Conservation (phyloP, 2,888 invertebrate species). For the Euphydryas editha region DNA sequence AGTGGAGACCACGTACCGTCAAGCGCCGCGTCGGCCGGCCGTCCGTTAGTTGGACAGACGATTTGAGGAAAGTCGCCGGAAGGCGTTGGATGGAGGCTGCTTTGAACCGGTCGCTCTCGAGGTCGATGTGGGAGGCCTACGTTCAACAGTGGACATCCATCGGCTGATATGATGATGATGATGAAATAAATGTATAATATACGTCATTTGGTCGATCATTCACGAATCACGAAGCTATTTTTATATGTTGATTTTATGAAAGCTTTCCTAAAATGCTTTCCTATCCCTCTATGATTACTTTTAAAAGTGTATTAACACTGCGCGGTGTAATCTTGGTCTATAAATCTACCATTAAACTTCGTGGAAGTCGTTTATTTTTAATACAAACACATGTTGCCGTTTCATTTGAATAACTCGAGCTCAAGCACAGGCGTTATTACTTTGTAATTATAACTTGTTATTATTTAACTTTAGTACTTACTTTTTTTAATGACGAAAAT, state of each 20-base stretch:
- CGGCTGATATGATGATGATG: no score
- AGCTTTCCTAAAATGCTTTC: background rate
- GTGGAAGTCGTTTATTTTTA: constrained; percentile 10
- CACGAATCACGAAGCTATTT: background rate
- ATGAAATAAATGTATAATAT: no score
- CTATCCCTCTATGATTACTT: background rate
- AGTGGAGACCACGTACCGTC: no score
- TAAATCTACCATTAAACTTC: constrained; percentile 12
- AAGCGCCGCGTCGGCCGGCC: no score
- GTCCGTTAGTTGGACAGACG: no score
- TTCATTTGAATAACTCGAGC: constrained; percentile 1
- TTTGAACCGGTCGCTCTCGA: no score
- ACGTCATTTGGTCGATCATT: no score
- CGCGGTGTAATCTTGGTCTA: constrained; percentile 6
- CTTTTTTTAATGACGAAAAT: no score
- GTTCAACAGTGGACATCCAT: no score
- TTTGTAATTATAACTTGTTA: background rate
- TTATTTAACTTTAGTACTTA: background rate
- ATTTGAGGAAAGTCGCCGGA: no score
- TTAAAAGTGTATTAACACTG: background rate
- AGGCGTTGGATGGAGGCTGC: no score
- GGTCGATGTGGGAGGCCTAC: no score
- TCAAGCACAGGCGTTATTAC: background rate
- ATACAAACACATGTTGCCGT: constrained; percentile 8
- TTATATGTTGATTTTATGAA: background rate